A percentile compares a stretch with the other conserved stretches of the same genome.
Conservation (phyloP, 2,797 vertebrate genomes). For the Coregonus sp. region DNA sequence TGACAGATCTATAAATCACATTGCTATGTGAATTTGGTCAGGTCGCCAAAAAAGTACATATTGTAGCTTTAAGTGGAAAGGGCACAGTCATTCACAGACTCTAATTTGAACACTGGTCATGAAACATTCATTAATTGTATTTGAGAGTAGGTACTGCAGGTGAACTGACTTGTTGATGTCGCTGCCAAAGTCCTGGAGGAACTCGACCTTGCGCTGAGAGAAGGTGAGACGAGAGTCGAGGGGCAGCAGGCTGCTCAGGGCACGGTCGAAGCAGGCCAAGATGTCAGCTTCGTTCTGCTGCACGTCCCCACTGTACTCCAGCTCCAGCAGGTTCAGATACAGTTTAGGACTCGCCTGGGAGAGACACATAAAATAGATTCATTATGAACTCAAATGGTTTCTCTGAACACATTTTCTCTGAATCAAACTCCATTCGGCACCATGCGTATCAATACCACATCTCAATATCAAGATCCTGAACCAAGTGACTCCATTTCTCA, state of each 20-base stretch:
- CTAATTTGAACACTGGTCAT: no score
- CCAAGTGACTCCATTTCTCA: background rate
- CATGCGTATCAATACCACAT: background rate
- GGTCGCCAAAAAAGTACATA: no score
- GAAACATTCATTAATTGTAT: background rate
- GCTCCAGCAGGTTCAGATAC: slow-evolving; percentile 94
- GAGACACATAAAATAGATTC: background rate
- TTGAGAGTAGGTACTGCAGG: background rate
- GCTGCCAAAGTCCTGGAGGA: slow-evolving; percentile 95
- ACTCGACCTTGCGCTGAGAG: slow-evolving; percentile 96
- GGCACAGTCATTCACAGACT: background rate
- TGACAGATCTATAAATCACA: no score
- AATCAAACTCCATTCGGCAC: background rate
- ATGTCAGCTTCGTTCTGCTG: slow-evolving; percentile 90
- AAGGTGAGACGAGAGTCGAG: slow-evolving; percentile 90
- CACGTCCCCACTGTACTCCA: slow-evolving; percentile 92
- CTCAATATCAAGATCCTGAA: background rate
- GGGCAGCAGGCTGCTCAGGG: slow-evolving; percentile 83
- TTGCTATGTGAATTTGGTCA: no score
- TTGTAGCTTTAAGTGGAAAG: no score
- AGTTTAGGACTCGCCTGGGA: slow-evolving; percentile 88
- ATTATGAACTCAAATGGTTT: background rate
- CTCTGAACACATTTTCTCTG: background rate
- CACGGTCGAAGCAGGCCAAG: slow-evolving; percentile 90
- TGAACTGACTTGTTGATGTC: slow-evolving; percentile 89